A percentile compares a stretch with the other conserved stretches of the same genome.
These are phyloP conservation scores for Cheilosia impressa DNA, from an alignment of 2,888 invertebrate species.

Conservation along the genomic window DNA sequence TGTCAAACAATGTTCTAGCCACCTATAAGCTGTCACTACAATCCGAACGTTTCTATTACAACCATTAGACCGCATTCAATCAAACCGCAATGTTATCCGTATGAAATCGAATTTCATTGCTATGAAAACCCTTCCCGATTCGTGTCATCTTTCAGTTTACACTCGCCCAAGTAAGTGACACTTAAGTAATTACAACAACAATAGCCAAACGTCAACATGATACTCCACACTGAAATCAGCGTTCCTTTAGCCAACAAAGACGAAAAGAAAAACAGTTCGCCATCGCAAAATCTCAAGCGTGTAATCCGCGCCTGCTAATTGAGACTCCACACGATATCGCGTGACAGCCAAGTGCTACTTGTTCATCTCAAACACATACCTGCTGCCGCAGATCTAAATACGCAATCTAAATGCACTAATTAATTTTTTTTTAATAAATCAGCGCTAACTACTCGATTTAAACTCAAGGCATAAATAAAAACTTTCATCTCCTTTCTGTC, in stretches of 20 bases:
- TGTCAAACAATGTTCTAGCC: no score
- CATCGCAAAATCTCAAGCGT: conserved; percentile 49
- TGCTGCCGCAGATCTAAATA: conserved; percentile 7
- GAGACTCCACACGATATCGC: conserved; percentile 59
- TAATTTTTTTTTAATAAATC: conserved; percentile 33
- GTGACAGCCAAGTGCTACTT: conserved; percentile 29
- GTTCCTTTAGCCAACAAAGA: neutral
- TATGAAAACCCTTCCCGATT: conserved; percentile 15
- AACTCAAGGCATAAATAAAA: conserved; percentile 27
- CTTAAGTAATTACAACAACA: conserved; percentile 35
- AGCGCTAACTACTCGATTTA: conserved; percentile 11
- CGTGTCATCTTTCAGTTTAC: conserved; percentile 36
- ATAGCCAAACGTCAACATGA: conserved; percentile 42
- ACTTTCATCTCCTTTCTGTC: conserved; percentile 14
- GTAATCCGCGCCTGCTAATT: conserved; percentile 45
- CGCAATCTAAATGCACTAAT: conserved; percentile 30
- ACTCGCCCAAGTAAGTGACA: conserved; percentile 18
- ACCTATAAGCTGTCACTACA: no score
- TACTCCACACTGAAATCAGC: conserved; percentile 8
- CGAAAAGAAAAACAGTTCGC: neutral
- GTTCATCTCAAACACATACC: conserved; percentile 10
- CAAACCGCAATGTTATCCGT: conserved; percentile 1
- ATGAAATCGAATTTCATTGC: neutral
- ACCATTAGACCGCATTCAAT: neutral
- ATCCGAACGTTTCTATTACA: neutral